phyloP scores from a whole-genome alignment of 2,797 vertebrate species.

The Mallotus villosus region DNA sequence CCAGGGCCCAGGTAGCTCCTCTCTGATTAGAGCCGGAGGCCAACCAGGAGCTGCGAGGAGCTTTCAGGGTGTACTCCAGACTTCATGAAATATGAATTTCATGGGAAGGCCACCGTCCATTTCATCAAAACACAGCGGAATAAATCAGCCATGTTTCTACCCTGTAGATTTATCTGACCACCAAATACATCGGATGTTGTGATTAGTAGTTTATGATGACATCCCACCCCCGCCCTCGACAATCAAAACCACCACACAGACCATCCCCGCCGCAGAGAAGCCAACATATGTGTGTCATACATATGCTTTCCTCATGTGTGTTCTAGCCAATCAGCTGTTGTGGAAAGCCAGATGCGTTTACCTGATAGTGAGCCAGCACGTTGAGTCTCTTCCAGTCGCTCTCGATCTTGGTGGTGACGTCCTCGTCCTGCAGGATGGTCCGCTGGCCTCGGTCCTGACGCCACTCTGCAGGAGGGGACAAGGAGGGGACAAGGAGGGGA shows the following conservation, averaged over 20 bases:
- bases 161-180: no score
- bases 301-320: not conserved
- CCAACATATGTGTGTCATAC: not conserved
- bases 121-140: not conserved
- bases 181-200: no score
- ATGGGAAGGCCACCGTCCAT: not conserved
- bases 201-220: no score
- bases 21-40: slow-evolving; percentile 9
- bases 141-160: not conserved
- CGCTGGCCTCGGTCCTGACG: slow-evolving; percentile 88
- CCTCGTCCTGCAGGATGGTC: slow-evolving; percentile 94
- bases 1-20: not conserved
- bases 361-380: slow-evolving; percentile 85
- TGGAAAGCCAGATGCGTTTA: slow-evolving; percentile 22
- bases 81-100: slow-evolving; percentile 6
- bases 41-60: slow-evolving; percentile 1
- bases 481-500: slow-evolving; percentile 1
- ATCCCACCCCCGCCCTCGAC: no score
- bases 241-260: no score
- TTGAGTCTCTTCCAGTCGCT: slow-evolving; percentile 98
- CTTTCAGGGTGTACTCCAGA: not conserved
- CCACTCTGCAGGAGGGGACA: slow-evolving; percentile 82
- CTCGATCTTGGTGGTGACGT: slow-evolving; percentile 96
- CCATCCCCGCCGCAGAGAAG: no score
- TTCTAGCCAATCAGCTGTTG: not conserved